phyloP scores from a whole-genome alignment of 2,113 vertebrate genomes.

The Caranx melampygus region DNA sequence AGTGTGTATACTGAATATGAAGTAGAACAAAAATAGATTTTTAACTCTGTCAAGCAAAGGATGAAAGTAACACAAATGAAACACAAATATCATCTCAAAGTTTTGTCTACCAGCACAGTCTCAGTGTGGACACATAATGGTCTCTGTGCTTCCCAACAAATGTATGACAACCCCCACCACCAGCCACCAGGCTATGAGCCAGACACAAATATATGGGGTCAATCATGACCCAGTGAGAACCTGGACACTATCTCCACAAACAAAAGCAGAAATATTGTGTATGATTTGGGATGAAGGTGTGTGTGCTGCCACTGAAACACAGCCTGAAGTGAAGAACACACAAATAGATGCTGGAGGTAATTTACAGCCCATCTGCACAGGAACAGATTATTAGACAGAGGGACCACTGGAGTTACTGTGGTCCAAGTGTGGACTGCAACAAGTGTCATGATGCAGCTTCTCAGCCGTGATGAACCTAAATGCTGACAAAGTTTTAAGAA shows the following conservation, averaged over 20 bases:
- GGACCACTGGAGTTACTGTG: not conserved
- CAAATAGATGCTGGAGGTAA: not conserved
- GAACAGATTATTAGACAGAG: not conserved
- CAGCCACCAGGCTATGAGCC: not conserved
- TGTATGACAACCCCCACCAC: too few species aligned
- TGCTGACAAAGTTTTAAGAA: not conserved
- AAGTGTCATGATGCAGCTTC: not conserved
- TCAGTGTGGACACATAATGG: not conserved
- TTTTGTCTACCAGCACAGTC: not conserved
- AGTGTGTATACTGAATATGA: conserved; percentile 51
- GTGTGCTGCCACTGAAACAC: too few species aligned
- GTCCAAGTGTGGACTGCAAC: not conserved
- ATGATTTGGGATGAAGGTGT: too few species aligned
- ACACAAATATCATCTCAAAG: not conserved
- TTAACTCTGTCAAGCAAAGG: not conserved
- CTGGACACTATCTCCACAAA: not conserved
- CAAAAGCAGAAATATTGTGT: too few species aligned
- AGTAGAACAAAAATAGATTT: not conserved
- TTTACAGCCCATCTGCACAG: not conserved
- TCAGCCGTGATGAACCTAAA: not conserved
- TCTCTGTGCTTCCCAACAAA: too few species aligned
- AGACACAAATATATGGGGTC: not conserved
- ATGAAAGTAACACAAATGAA: too few species aligned
- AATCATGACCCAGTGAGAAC: not conserved
- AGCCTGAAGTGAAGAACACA: too few species aligned